Conservation (phyloP, 1,140 invertebrate species). For the Stegodyphus dumicola region DNA sequence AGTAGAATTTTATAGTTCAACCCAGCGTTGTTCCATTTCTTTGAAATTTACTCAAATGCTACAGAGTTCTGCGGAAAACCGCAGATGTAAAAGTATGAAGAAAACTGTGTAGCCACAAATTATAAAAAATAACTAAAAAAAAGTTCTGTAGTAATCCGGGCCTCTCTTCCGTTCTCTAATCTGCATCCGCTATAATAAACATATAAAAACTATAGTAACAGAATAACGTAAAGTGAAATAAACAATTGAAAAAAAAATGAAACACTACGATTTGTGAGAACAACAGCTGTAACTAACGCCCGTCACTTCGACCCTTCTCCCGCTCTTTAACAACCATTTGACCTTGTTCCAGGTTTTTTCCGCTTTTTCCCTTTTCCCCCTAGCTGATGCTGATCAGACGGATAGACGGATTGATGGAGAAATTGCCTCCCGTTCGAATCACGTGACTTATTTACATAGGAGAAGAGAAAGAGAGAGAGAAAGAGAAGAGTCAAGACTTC, state of each 20-base stretch:
- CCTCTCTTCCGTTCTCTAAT: no score
- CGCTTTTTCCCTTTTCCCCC: constrained; percentile 1
- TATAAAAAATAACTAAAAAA: no score
- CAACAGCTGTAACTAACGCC: constrained; percentile 40
- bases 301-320: constrained; percentile 27
- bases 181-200: no score
- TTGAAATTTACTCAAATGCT: no score
- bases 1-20: no score
- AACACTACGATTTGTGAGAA: constrained; percentile 16
- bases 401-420: constrained; percentile 29
- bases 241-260: constrained; percentile 23
- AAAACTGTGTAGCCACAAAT: no score
- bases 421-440: constrained; percentile 55
- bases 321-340: constrained; percentile 49
- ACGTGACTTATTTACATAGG: constrained; percentile 60
- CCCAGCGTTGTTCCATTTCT: no score
- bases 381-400: constrained; percentile 22
- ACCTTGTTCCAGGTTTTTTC: constrained; percentile 48
- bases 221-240: constrained; percentile 20
- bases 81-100: no score
- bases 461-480: constrained; percentile 12
- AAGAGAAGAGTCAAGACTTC: not conserved
- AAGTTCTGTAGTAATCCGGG: no score
- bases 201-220: not conserved
- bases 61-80: no score